phyloP scores from a whole-genome alignment of 1,140 invertebrate species.

The Agrypnia vestita region DNA sequence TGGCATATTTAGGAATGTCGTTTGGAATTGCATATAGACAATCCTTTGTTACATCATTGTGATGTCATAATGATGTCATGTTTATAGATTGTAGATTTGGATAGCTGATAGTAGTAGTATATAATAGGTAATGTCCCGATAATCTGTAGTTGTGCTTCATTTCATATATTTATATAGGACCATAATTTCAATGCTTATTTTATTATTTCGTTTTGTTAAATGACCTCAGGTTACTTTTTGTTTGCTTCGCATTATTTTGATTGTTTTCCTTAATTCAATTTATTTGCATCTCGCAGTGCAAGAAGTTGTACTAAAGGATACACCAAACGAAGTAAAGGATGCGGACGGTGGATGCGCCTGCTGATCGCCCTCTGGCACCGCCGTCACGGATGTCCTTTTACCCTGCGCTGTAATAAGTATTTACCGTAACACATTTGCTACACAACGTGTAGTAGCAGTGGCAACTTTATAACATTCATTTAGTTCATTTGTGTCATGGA shows the following conservation, averaged over 20 bases:
- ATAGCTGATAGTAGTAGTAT: too few relatives aligned
- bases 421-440: neutral
- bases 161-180: too few relatives aligned
- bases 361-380: slow-evolving; percentile 70
- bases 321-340: slow-evolving; percentile 92
- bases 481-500: slow-evolving; percentile 1
- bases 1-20: too few relatives aligned
- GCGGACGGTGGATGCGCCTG: slow-evolving; percentile 94
- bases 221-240: slow-evolving; percentile 38
- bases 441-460: neutral
- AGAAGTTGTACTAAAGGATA: slow-evolving; percentile 97
- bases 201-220: slow-evolving; percentile 30
- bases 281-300: slow-evolving; percentile 82
- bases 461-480: slow-evolving; percentile 23
- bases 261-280: slow-evolving; percentile 72
- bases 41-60: too few relatives aligned
- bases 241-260: slow-evolving; percentile 61
- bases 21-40: too few relatives aligned
- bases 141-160: too few relatives aligned
- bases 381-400: neutral
- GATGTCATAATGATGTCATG: too few relatives aligned
- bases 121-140: too few relatives aligned
- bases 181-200: too few relatives aligned
- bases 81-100: too few relatives aligned
- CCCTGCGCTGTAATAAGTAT: neutral